Conservation (phyloP, 35 echinoderm and acorn worm genomes). For the Anneissia japonica region DNA sequence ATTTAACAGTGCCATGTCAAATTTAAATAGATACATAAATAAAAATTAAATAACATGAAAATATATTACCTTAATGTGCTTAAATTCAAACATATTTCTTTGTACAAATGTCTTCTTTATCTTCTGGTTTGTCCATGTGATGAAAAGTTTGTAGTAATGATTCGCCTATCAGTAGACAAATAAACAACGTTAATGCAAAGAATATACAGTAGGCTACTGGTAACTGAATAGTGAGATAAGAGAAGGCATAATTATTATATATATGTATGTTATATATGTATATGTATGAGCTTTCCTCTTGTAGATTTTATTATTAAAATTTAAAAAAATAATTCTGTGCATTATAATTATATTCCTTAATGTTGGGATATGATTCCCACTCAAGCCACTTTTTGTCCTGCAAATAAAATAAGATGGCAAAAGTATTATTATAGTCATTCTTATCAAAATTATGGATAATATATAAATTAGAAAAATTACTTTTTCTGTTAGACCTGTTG, state of each 20-base stretch:
- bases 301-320: too few relatives aligned
- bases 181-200: too few relatives aligned
- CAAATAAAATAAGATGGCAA: neutral
- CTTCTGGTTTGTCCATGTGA: slow-evolving; percentile 99
- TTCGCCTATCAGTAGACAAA: slow-evolving; percentile 67
- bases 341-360: neutral
- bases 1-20: too few relatives aligned
- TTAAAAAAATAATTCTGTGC: too few relatives aligned
- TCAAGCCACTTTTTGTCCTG: neutral
- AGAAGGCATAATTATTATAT: too few relatives aligned
- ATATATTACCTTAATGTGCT: slow-evolving; percentile 83
- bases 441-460: neutral
- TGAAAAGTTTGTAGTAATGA: slow-evolving; percentile 98
- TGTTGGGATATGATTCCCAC: neutral
- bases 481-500: slow-evolving; percentile 90
- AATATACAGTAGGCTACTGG: too few relatives aligned
- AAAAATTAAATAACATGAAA: too few relatives aligned
- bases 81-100: slow-evolving; percentile 95
- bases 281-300: too few relatives aligned
- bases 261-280: too few relatives aligned
- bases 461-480: slow-evolving; percentile 27
- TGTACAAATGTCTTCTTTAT: slow-evolving; percentile 93
- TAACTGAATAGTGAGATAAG: too few relatives aligned
- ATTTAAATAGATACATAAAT: too few relatives aligned
- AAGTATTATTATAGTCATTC: neutral